Base-by-base conservation (phyloP, 2,113 vertebrate genomes). In the Cettia cetti region DNA sequence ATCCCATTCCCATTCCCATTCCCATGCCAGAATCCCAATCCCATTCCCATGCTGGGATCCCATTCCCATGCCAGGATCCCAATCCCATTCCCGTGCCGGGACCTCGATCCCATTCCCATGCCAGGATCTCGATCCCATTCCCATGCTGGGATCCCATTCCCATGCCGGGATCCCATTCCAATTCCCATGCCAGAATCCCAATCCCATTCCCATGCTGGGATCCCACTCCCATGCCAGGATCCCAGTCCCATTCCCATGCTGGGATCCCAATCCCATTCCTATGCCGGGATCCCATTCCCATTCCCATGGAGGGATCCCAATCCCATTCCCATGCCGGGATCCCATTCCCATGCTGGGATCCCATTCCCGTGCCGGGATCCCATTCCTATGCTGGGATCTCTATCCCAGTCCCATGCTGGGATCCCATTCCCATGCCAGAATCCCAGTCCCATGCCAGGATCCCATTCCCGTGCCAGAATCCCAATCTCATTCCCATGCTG, bases 401-500 rank as follows among this genome's bases (percentile, higher is more conserved):
- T 0, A 3, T 1, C 40, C 40, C 40, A 42, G 15, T 28, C 10
- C 68, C 20, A 4, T 15, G 1, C 5, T 0, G 0, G 4, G 30
- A 80, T 6, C 27, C 27, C 11, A 3, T 1, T 23, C 24, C 9
- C 19, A 56, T 9, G 1, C 11, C 7, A 2, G 28, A 52, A 37
- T 12, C 8, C 49, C 14, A 8, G 1, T n/a, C 24, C 30, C 14
- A 7, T 1, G 0, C 24, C 2, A 0, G 7, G 21, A 28, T 44
- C 42, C 42, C 16, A 40, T 7, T 23, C 24, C 9, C 19, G 47
- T 9, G 1, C 9, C 7, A 2, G 28, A 52, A 35, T 15, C 8
- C 59, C 18, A n/a, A n/a, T n/a, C n/a, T n/a, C n/a, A n/a, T 7
- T n/a, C 30, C 30, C 15, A 7, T 1, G 0, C 31, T 2, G 0